These are phyloP conservation scores for Apamea monoglypha DNA, from an alignment of 2,888 invertebrate species.

Conservation along the genomic window DNA sequence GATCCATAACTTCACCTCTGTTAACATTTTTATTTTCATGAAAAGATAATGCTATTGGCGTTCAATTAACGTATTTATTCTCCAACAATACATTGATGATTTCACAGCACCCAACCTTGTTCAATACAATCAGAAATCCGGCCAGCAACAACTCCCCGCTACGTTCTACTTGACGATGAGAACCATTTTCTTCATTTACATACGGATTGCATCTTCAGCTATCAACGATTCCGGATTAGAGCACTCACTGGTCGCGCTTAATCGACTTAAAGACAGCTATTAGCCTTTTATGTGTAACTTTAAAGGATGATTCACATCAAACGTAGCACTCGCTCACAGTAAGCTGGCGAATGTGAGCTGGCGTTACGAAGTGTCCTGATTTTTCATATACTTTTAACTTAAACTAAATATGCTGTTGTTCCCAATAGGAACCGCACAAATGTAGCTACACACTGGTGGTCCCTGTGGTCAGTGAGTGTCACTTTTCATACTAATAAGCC, in stretches of 20 bases:
- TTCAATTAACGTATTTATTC: not conserved
- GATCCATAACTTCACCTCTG: no score
- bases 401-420: no score
- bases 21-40: not conserved
- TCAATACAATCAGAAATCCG: conserved; percentile 17
- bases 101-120: not conserved
- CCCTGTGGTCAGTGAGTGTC: no score
- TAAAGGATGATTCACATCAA: conserved; percentile 8
- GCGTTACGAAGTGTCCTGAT: no score
- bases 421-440: no score
- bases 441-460: no score
- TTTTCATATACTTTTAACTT: no score
- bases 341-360: not conserved
- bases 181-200: conserved; percentile 61
- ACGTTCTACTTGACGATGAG: conserved; percentile 27
- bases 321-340: not conserved
- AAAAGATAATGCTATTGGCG: not conserved
- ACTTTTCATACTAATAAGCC: no score
- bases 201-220: conserved; percentile 58
- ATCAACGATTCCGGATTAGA: conserved; percentile 51
- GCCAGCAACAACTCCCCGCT: conserved; percentile 12
- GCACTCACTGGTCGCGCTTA: conserved; percentile 52
- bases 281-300: conserved; percentile 35
- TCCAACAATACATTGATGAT: not conserved
- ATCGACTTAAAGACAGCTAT: conserved; percentile 50